A percentile compares a stretch with the other conserved stretches of the same genome.
These are phyloP conservation scores for Rhegmatorhina hoffmannsi DNA, from an alignment of 2,113 vertebrate genomes.

Conservation along the genomic window DNA sequence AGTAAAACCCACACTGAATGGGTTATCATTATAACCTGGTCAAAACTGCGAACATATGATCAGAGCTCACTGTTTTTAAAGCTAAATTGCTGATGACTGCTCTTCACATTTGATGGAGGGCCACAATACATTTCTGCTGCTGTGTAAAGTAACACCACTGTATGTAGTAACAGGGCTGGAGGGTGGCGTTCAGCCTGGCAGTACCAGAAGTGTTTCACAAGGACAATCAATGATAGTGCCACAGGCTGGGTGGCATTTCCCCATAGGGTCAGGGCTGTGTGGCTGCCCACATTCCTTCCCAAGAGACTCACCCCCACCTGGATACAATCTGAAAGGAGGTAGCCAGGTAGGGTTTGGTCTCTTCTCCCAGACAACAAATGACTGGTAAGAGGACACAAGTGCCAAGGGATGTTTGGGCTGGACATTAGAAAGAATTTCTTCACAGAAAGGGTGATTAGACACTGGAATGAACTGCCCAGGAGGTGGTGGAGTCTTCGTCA, in stretches of 20 bases:
- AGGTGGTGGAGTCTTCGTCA: not conserved
- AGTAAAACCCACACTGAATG: not conserved
- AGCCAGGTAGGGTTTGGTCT: too few relatives aligned
- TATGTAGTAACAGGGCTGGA: fast-evolving
- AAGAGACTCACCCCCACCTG: not conserved
- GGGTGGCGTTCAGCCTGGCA: fast-evolving
- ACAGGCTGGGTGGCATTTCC: fast-evolving
- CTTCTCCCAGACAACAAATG: not conserved
- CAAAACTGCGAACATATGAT: not conserved
- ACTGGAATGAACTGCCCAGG: too few relatives aligned
- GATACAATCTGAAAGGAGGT: not conserved
- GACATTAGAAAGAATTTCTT: not conserved
- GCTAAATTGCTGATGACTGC: not conserved
- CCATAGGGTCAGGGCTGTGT: not conserved
- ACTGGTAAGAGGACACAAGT: not conserved
- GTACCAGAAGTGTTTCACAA: fast-evolving
- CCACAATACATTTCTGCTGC: fast-evolving
- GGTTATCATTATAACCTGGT: not conserved
- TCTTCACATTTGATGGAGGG: not conserved
- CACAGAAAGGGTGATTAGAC: not conserved
- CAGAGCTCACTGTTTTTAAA: not conserved
- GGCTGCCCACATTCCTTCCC: too few relatives aligned
- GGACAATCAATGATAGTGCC: fast-evolving
- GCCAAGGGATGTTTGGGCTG: not conserved
- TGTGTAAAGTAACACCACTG: not conserved